Evolutionary conservation across 2,113 vertebrate species (phyloP).

Genomic region (Mobula birostris): DNA sequence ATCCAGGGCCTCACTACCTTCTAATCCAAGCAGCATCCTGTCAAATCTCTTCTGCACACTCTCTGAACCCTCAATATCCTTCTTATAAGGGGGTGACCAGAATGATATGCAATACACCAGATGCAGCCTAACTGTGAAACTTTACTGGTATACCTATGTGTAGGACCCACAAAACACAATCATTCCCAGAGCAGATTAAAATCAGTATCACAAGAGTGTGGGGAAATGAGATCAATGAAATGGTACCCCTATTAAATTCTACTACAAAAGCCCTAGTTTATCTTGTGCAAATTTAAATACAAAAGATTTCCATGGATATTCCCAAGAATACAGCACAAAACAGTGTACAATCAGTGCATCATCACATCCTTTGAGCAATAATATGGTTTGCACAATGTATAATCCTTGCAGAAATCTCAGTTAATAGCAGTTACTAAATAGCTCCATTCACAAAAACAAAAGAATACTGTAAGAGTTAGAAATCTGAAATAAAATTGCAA

Average conservation of each 20-base stretch:
- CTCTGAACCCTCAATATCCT: too few species aligned
- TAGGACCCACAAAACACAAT: background rate
- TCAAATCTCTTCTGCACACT: too few species aligned
- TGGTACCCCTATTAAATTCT: background rate
- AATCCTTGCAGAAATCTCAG: background rate
- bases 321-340: background rate
- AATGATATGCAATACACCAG: too few species aligned
- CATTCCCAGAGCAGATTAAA: background rate
- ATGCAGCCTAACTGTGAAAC: too few species aligned
- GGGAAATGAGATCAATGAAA: background rate
- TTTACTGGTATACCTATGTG: background rate
- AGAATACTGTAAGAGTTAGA: background rate
- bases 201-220: background rate
- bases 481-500: background rate
- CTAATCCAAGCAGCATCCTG: too few species aligned
- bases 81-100: too few species aligned
- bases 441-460: background rate
- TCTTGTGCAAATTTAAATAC: background rate
- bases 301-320: background rate
- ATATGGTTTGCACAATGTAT: background rate
- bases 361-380: background rate
- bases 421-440: background rate
- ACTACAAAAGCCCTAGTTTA: background rate
- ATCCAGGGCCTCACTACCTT: too few species aligned
- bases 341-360: background rate